Percentiles rank a stretch among this genome's conserved stretches.
phyloP scores from a whole-genome alignment of 35 echinoderm and acorn worm genomes.

The Hemicentrotus pulcherrimus region DNA sequence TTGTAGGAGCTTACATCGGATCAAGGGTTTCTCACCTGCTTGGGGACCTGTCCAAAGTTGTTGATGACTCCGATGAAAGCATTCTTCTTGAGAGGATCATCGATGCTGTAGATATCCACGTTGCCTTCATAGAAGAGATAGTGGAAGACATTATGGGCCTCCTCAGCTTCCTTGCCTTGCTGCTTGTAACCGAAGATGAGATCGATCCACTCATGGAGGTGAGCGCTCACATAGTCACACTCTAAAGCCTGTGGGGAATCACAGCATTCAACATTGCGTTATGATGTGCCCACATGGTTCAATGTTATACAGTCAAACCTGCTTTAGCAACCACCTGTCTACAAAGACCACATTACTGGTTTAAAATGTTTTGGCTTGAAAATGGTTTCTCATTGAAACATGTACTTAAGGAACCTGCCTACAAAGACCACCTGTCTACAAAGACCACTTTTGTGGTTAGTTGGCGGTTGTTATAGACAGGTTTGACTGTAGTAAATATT shows the following conservation, averaged over 20 bases:
- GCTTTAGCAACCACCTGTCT: no score
- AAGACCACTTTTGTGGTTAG: no score
- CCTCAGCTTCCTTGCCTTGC: conserved; percentile 85
- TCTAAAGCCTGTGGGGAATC: conserved; percentile 74
- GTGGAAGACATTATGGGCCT: conserved; percentile 93
- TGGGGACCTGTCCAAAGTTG: conserved; percentile 95
- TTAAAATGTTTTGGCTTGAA: no score
- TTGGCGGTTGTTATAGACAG: no score
- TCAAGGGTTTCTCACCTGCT: conserved; percentile 72
- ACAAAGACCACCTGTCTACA: no score
- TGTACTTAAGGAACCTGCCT: no score
- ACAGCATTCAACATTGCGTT: background rate
- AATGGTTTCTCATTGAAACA: no score
- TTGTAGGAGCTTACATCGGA: no score
- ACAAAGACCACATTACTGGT: no score
- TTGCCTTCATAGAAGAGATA: conserved; percentile 97
- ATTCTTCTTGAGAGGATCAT: conserved; percentile 92
- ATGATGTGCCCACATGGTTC: no score
- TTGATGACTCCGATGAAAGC: conserved; percentile 98
- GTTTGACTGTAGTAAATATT: no score
- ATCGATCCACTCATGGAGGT: conserved; percentile 98
- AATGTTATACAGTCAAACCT: no score
- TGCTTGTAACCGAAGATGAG: conserved; percentile 99
- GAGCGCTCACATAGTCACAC: conserved; percentile 93
- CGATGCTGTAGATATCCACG: conserved; percentile 97